Base-by-base conservation (phyloP, 2,888 invertebrate species). In the Tipula confusa region DNA sequence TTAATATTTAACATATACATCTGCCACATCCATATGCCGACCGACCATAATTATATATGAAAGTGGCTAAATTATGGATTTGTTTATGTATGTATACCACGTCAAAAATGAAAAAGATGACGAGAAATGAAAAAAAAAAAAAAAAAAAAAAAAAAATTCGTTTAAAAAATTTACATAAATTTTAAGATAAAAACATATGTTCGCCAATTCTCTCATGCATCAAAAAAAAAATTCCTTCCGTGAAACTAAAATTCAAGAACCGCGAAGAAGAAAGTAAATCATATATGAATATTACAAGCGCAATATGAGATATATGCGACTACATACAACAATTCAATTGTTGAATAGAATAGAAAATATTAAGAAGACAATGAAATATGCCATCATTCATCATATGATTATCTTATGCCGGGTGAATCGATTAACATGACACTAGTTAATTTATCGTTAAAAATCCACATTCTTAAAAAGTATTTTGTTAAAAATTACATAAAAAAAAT, bases 211-310 rank as follows among this genome's bases (percentile, higher is more conserved):
- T n/a, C n/a, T n/a, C n/a, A n/a, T n/a, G 24, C 64, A 24, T 64
- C 24, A 64, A 24, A 64, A 64, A 18, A 24, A 64, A 64, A 24
- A 24, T 24, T 24, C 18, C 64, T 64, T 64, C 64, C 64, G 43
- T 43, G 18, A 43, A 43, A 43, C 43, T 18, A 43, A 15, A 43
- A 43, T 43, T 15, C 43, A 43, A 43, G 43, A 43, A 43, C 24
- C 64, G 64, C 64, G 24, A 64, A 64, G 64, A 64, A 64, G 64
- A 64, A 64, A 64, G 64, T 64, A 24, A 64, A 64, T 64, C 24
- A 64, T 15, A 43, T 15, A 43, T 6, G 36, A 33, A 15, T 43
- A 43, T 18, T 43, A 43, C 15, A 43, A 43, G 4, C 5, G 15
- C n/a, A n/a, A n/a, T n/a, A n/a, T n/a, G n/a, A 38, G 13, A 4